A percentile compares a stretch with the other conserved stretches of the same genome.
Evolutionary conservation across 2,888 invertebrate genomes (phyloP).

Genomic region (Escarpia spicata): DNA sequence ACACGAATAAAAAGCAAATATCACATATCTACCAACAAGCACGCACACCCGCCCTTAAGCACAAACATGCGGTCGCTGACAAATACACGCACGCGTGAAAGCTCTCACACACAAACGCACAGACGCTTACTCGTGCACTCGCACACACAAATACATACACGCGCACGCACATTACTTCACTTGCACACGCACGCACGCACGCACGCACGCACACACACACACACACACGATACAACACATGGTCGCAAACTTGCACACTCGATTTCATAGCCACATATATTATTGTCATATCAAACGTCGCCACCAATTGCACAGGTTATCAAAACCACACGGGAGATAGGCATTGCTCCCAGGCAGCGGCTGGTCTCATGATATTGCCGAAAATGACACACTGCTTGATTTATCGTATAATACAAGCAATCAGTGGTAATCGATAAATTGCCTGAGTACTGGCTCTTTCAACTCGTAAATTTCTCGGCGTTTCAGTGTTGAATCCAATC

Average conservation of each 20-base stretch:
- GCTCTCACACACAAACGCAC: slow-evolving; percentile 19
- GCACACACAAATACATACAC: slow-evolving; percentile 27
- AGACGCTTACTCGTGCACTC: slow-evolving; percentile 23
- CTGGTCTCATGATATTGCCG: not conserved
- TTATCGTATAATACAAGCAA: not conserved
- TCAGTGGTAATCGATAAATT: not conserved
- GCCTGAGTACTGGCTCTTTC: not conserved
- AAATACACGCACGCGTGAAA: slow-evolving; percentile 18
- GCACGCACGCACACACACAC: slow-evolving; percentile 28
- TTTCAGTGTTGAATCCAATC: not conserved
- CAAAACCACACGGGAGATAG: not conserved
- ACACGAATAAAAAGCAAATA: too few relatives aligned
- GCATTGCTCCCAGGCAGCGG: not conserved
- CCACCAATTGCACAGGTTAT: not conserved
- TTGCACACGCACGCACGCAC: slow-evolving; percentile 18
- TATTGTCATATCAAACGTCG: too few relatives aligned
- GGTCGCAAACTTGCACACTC: too few relatives aligned
- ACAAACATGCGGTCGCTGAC: not conserved
- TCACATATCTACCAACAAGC: not conserved
- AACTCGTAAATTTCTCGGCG: not conserved
- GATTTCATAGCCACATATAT: slow-evolving; percentile 17
- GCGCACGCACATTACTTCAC: slow-evolving; percentile 27
- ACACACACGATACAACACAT: not conserved
- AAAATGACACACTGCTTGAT: not conserved
- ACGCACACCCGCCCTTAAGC: not conserved